Percentiles rank a stretch among this genome's conserved stretches.
Conservation (phyloP, 2,113 vertebrate genomes). For the Lathamus discolor region DNA sequence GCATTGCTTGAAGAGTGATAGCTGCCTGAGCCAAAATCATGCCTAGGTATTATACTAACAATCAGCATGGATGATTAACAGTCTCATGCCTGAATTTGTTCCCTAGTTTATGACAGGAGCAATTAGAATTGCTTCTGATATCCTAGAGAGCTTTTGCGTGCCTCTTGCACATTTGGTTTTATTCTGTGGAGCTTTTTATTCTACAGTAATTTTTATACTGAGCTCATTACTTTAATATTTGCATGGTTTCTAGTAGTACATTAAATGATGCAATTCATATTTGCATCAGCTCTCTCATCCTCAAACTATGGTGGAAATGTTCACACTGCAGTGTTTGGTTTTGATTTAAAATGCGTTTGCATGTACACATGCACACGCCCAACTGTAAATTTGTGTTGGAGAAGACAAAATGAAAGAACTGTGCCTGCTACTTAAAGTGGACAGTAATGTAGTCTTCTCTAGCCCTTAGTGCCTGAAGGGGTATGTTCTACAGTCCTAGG, state of each 20-base stretch:
- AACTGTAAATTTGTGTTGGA: not conserved
- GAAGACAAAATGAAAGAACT: not conserved
- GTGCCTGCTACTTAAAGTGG: not conserved
- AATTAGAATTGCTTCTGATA: not conserved
- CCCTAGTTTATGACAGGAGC: not conserved
- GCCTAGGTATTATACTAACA: not conserved
- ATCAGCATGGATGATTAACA: not conserved
- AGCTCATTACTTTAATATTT: not conserved
- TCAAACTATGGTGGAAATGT: not conserved
- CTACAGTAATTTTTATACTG: not conserved
- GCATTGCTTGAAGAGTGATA: not conserved
- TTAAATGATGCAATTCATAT: not conserved
- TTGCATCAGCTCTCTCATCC: not conserved
- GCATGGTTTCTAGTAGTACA: not conserved
- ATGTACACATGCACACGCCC: not conserved
- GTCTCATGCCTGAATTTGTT: not conserved
- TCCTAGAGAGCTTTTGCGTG: not conserved
- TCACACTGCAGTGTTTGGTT: not conserved
- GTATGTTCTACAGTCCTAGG: not conserved
- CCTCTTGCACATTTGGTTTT: not conserved
- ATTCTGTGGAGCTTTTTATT: not conserved
- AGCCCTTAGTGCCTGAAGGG: not conserved
- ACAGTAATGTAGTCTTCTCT: not conserved
- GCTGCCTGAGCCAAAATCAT: not conserved
- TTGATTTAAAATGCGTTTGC: slow-evolving; percentile 33